A percentile compares a stretch with the other conserved stretches of the same genome.
These are phyloP conservation scores for Telenomus remus DNA, from an alignment of 1,140 invertebrate genomes.

Conservation along the genomic window DNA sequence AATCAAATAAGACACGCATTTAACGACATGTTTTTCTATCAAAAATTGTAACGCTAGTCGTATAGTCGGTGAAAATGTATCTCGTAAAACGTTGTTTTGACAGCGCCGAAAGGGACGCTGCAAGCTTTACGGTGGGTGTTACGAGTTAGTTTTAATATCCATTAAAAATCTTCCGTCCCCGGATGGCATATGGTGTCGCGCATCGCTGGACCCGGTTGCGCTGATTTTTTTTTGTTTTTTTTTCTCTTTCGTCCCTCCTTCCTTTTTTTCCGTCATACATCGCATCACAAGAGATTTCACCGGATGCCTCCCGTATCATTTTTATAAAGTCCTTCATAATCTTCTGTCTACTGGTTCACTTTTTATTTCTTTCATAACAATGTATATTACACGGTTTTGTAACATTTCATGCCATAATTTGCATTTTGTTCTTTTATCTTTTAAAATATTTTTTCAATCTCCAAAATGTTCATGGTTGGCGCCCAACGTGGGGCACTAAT, in stretches of 20 bases:
- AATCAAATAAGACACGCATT: neutral
- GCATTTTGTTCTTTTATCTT: too few species aligned
- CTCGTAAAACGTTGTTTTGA: conserved; percentile 33
- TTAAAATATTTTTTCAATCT: too few species aligned
- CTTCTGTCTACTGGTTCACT: neutral
- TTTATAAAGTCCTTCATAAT: conserved; percentile 8
- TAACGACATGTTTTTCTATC: neutral
- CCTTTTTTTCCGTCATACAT: conserved; percentile 20
- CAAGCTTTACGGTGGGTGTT: conserved; percentile 21
- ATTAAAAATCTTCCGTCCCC: conserved; percentile 36
- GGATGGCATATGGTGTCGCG: conserved; percentile 48
- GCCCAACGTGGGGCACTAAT: too few species aligned
- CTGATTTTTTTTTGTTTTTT: conserved; percentile 37
- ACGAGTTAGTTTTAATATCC: conserved; percentile 39
- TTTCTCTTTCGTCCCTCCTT: conserved; percentile 7
- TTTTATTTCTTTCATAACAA: neutral
- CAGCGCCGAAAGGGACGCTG: conserved; percentile 9
- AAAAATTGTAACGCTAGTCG: neutral
- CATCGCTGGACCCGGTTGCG: conserved; percentile 42
- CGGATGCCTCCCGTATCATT: conserved; percentile 50
- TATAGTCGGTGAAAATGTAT: conserved; percentile 11
- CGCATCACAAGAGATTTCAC: conserved; percentile 19
- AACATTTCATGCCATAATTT: too few species aligned
- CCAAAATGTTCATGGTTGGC: too few species aligned
- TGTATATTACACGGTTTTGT: too few species aligned